Conservation (phyloP, 2,797 vertebrate species). For the Xiphorhynchus erythropygius region DNA sequence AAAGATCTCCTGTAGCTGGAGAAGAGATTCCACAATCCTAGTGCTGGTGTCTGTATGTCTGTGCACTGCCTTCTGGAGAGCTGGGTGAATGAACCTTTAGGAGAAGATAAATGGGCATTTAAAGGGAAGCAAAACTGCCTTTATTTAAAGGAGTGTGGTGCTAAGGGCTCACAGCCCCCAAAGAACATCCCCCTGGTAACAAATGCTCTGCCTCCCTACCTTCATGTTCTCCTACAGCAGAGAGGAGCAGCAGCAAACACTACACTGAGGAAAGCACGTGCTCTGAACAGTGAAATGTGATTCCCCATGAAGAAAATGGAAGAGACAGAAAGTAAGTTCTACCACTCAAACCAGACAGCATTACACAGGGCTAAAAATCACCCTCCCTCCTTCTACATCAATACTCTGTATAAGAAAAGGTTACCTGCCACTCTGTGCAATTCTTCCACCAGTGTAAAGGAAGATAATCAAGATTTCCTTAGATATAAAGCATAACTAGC, state of each 20-base stretch:
- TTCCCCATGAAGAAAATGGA: neutral
- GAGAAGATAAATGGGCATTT: neutral
- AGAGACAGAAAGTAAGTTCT: neutral
- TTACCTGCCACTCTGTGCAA: neutral
- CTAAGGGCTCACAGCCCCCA: neutral
- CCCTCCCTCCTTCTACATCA: neutral
- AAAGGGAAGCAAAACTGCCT: neutral
- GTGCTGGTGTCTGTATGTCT: neutral
- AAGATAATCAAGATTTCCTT: neutral
- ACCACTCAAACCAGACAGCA: neutral
- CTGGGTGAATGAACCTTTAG: neutral
- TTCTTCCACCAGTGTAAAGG: neutral
- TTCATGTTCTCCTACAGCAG: neutral
- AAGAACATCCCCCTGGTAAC: neutral
- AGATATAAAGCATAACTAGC: neutral
- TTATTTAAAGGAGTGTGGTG: neutral
- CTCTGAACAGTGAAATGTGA: neutral
- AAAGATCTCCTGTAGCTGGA: neutral
- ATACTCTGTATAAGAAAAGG: fast-evolving
- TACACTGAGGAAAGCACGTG: neutral
- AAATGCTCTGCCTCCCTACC: neutral
- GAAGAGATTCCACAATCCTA: neutral
- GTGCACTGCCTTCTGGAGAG: neutral
- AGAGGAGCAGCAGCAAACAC: neutral
- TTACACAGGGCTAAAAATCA: neutral